Conservation (phyloP, 92 coral and sea anemone genomes). For the Epizoanthus stellaris region DNA sequence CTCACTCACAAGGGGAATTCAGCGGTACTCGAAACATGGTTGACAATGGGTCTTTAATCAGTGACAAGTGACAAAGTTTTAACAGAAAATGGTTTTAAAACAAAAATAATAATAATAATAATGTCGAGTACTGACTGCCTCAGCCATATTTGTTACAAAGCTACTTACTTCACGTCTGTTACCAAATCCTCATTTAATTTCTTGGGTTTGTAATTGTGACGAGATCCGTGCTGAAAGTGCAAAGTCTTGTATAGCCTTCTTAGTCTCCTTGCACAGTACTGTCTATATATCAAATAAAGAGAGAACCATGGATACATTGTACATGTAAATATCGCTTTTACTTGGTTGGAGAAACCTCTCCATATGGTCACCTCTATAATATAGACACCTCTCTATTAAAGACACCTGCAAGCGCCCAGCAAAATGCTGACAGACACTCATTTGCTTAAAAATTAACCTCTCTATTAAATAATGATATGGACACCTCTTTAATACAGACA, state of each 20-base stretch:
- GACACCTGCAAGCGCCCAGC: too few relatives aligned
- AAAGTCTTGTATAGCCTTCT: conserved; percentile 93
- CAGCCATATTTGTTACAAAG: background rate
- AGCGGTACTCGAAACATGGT: too few relatives aligned
- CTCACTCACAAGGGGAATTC: too few relatives aligned
- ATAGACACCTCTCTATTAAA: too few relatives aligned
- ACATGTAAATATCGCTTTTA: too few relatives aligned
- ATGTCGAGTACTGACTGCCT: background rate
- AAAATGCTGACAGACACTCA: too few relatives aligned
- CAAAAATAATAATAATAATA: background rate
- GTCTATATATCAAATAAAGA: conserved; percentile 53
- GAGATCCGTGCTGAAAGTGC: conserved; percentile 95
- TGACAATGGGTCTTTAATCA: too few relatives aligned
- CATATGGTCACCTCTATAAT: too few relatives aligned
- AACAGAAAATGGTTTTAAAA: background rate
- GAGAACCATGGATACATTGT: too few relatives aligned
- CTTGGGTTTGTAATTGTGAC: conserved; percentile 88
- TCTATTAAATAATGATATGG: too few relatives aligned
- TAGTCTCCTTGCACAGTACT: conserved; percentile 92
- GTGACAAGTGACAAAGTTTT: background rate
- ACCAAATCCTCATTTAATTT: conserved; percentile 82
- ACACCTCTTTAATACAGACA: too few relatives aligned
- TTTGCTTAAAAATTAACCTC: too few relatives aligned
- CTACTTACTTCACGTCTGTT: conserved; percentile 92
- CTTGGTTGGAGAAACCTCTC: background rate